Evolutionary conservation across 2,888 invertebrate species (phyloP).

Genomic region (Habroteleia sp.): DNA sequence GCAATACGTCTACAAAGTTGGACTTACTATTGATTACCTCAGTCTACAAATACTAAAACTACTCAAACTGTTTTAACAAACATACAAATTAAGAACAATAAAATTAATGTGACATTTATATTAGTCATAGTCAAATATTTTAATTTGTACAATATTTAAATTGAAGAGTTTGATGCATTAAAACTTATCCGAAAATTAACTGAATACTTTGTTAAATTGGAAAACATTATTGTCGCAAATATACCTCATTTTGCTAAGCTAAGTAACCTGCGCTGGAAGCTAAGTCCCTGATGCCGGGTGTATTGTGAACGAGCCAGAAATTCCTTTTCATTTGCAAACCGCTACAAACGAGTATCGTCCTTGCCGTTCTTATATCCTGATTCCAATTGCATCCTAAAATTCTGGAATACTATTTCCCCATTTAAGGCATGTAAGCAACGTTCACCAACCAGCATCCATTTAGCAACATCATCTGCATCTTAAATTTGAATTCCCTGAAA

Average conservation of each 20-base stretch:
- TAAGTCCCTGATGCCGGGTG: conserved; percentile 71
- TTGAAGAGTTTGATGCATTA: too few species aligned
- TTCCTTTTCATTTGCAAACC: conserved; percentile 54
- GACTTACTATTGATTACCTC: conserved; percentile 23
- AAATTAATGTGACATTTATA: too few species aligned
- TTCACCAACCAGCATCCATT: conserved; percentile 7
- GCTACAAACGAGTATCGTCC: conserved; percentile 34
- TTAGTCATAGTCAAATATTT: too few species aligned
- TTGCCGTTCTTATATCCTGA: conserved; percentile 66
- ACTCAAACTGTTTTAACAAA: neutral
- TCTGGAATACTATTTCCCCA: conserved; percentile 62
- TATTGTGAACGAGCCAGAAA: conserved; percentile 71
- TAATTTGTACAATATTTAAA: too few species aligned
- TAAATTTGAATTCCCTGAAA: neutral
- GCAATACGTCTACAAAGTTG: conserved; percentile 21
- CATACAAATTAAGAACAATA: too few species aligned
- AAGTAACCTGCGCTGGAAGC: conserved; percentile 41
- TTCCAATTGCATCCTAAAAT: conserved; percentile 66
- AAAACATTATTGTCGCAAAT: neutral
- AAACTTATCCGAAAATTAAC: too few species aligned
- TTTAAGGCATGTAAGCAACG: conserved; percentile 6
- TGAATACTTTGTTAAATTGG: too few species aligned
- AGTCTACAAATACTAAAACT: conserved; percentile 1
- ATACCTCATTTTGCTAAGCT: neutral
- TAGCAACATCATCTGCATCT: conserved; percentile 39